Evolutionary conservation across 2,888 invertebrate genomes (phyloP).

Genomic region (Beris chalybata): DNA sequence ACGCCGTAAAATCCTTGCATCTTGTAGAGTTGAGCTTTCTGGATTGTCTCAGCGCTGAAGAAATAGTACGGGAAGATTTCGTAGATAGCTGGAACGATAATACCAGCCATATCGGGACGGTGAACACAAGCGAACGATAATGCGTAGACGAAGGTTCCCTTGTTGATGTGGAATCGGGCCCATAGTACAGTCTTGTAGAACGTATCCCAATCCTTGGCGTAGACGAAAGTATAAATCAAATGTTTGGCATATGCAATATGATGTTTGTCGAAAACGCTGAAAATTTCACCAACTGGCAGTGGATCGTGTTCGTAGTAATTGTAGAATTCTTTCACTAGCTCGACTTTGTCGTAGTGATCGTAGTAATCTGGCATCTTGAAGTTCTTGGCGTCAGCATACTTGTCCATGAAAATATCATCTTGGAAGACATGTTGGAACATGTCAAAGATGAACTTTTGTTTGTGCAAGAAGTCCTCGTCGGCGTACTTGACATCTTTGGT

Average conservation of each 20-base stretch:
- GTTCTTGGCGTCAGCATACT: slow-evolving; percentile 60
- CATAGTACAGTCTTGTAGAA: slow-evolving; percentile 72
- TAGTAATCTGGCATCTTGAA: slow-evolving; percentile 64
- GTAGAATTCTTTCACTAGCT: slow-evolving; percentile 62
- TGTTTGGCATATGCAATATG: slow-evolving; percentile 61
- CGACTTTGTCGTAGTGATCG: slow-evolving; percentile 63
- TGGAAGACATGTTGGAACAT: slow-evolving; percentile 64
- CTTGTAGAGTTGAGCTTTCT: slow-evolving; percentile 57
- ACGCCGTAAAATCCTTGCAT: slow-evolving; percentile 62
- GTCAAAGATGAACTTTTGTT: slow-evolving; percentile 60
- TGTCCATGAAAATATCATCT: slow-evolving; percentile 56
- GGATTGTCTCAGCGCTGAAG: slow-evolving; percentile 62
- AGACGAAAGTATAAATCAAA: slow-evolving; percentile 67
- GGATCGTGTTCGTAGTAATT: slow-evolving; percentile 61
- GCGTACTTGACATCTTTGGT: slow-evolving; percentile 54
- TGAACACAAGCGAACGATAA: slow-evolving; percentile 64
- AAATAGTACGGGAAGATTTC: slow-evolving; percentile 69
- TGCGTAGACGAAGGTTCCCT: slow-evolving; percentile 65
- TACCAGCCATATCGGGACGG: slow-evolving; percentile 61
- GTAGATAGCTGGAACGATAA: slow-evolving; percentile 68
- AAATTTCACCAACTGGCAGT: slow-evolving; percentile 48
- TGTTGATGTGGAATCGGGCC: slow-evolving; percentile 66
- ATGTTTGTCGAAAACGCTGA: slow-evolving; percentile 47
- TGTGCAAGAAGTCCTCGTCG: slow-evolving; percentile 59
- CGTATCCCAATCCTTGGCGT: slow-evolving; percentile 73